Evolutionary conservation across 2,888 invertebrate genomes (phyloP).

Genomic region (Listrodromus nycthemerus): DNA sequence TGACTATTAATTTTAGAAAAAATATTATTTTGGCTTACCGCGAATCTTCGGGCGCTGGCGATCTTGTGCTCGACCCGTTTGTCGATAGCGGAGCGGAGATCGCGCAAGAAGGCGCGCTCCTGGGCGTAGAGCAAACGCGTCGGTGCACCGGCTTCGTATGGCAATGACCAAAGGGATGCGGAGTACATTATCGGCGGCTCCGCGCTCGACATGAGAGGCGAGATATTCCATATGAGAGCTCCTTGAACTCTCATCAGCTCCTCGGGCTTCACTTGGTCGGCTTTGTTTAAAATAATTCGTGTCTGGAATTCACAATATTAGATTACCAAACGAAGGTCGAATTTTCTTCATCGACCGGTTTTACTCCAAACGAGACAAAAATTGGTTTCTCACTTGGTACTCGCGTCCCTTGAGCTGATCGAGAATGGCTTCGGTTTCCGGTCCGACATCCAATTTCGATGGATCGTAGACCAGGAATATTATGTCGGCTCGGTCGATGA

Average conservation of each 20-base stretch:
- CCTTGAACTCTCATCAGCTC: constrained; percentile 97
- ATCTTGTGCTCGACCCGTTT: constrained; percentile 97
- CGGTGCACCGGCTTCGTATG: constrained; percentile 93
- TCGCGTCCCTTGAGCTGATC: constrained; percentile 97
- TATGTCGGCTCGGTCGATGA: constrained; percentile 97
- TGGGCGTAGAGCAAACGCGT: constrained; percentile 93
- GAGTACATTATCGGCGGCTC: constrained; percentile 97
- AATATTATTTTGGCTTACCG: constrained; percentile 88
- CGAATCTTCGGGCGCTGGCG: constrained; percentile 96
- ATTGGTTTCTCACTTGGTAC: constrained; percentile 88
- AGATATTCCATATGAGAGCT: constrained; percentile 97
- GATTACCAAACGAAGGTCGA: background rate
- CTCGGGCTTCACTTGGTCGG: constrained; percentile 96
- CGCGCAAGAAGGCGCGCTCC: constrained; percentile 94
- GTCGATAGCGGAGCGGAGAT: constrained; percentile 93
- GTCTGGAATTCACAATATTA: constrained; percentile 86
- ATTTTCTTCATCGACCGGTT: background rate
- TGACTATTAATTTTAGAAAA: too few species aligned
- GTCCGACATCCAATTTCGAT: constrained; percentile 97
- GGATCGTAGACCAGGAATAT: constrained; percentile 98
- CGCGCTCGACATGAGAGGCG: constrained; percentile 97
- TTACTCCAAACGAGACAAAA: background rate
- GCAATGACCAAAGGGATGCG: constrained; percentile 94
- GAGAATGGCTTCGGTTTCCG: constrained; percentile 97
- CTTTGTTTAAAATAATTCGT: constrained; percentile 97